phyloP scores from a whole-genome alignment of 2,113 vertebrate genomes.

The Trogon surrucura region DNA sequence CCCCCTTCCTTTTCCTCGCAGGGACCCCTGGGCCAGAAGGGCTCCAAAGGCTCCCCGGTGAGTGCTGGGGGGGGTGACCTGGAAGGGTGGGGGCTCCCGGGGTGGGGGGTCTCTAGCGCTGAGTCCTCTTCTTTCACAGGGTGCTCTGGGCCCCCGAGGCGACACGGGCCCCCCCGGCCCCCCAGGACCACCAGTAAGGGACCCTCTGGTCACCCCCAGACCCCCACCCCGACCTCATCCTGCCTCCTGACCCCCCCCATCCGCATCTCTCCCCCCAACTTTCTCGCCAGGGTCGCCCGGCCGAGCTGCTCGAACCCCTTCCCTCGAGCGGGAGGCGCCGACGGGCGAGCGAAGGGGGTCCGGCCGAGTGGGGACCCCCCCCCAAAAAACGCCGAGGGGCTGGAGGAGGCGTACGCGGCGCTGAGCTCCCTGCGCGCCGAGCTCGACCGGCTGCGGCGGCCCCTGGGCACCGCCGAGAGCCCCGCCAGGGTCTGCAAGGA shows the following conservation, averaged over 20 bases:
- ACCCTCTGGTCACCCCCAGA: not conserved
- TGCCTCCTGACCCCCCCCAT: no score
- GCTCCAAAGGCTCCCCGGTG: conserved; percentile 88
- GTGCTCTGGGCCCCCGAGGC: conserved; percentile 79
- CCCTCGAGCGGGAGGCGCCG: conserved; percentile 72
- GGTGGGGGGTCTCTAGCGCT: rapidly evolving
- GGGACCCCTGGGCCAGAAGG: conserved; percentile 87
- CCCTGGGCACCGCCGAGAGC: conserved; percentile 85
- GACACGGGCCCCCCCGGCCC: conserved; percentile 79
- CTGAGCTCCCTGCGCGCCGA: conserved; percentile 87
- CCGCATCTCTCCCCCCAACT: no score
- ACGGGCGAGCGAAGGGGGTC: not conserved
- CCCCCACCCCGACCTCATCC: no score
- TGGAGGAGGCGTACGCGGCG: conserved; percentile 90
- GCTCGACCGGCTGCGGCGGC: conserved; percentile 84
- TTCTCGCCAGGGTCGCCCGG: conserved; percentile 81
- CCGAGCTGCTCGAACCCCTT: conserved; percentile 73
- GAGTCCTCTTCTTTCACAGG: conserved; percentile 62
- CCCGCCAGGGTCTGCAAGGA: conserved; percentile 89
- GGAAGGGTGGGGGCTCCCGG: not conserved
- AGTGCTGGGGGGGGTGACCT: conserved; percentile 44
- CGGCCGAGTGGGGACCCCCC: not conserved
- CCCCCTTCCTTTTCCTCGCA: no score
- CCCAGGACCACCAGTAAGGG: conserved; percentile 80
- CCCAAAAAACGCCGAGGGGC: conserved; percentile 66